Conservation (phyloP, 2,888 invertebrate species). For the Strigamia crassipes region DNA sequence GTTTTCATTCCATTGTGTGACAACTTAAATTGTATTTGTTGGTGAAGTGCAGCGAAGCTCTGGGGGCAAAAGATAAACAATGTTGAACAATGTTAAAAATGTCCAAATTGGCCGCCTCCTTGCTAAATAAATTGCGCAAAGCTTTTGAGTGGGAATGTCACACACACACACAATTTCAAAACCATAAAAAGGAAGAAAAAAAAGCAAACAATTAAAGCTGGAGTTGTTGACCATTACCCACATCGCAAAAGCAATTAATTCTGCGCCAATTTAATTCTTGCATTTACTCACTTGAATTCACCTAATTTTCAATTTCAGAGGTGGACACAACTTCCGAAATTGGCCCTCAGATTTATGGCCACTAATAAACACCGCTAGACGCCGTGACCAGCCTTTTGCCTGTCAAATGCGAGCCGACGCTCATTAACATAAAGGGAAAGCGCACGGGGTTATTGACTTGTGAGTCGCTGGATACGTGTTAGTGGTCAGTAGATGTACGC, state of each 20-base stretch:
- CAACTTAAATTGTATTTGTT: no score
- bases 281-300: not conserved
- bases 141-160: no score
- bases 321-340: not conserved
- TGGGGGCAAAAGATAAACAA: no score
- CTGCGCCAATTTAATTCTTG: not conserved
- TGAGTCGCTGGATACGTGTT: not conserved
- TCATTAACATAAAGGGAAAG: conserved; percentile 24
- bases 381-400: conserved; percentile 28
- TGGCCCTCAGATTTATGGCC: not conserved
- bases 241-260: not conserved
- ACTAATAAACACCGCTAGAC: conserved; percentile 17
- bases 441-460: not conserved
- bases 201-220: not conserved
- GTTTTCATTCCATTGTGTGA: no score
- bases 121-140: no score
- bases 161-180: no score
- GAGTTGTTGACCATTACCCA: not conserved
- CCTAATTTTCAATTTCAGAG: not conserved
- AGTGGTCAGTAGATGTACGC: not conserved
- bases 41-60: no score
- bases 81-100: no score
- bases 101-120: no score
- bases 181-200: no score
- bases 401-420: not conserved